These are phyloP conservation scores for Tyrannus savana DNA, from an alignment of 2,113 vertebrate genomes.

Conservation along the genomic window DNA sequence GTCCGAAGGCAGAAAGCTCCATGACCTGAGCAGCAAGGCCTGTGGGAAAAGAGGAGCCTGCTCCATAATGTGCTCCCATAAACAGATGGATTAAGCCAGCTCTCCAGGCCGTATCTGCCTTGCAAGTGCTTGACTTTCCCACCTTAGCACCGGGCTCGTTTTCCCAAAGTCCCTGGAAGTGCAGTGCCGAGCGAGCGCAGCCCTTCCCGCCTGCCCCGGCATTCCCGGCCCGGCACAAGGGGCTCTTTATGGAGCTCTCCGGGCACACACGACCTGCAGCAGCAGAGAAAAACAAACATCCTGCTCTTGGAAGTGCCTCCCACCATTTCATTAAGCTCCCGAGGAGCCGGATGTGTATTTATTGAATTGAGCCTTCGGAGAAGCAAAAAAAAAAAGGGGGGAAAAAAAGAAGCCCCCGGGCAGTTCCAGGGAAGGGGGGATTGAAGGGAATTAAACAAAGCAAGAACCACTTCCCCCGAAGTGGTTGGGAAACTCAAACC, in stretches of 20 bases:
- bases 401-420: not conserved
- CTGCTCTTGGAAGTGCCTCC: not conserved
- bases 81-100: slow-evolving; percentile 8
- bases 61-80: not conserved
- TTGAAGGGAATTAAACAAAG: not conserved
- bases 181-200: slow-evolving; percentile 8
- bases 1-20: not conserved
- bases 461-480: not conserved
- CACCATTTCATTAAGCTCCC: slow-evolving; percentile 13
- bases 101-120: not conserved
- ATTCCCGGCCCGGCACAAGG: not conserved
- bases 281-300: slow-evolving; percentile 59
- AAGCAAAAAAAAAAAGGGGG: not conserved
- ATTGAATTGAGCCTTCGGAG: slow-evolving; percentile 16
- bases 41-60: not conserved
- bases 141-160: not conserved
- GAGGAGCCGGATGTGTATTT: slow-evolving; percentile 29
- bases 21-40: not conserved
- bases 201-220: not conserved
- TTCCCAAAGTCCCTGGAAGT: not conserved
- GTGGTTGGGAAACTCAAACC: too few species aligned
- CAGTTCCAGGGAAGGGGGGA: not conserved
- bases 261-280: not conserved
- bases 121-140: slow-evolving; percentile 1
- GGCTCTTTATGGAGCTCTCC: not conserved